Evolutionary conservation across 2,888 invertebrate species (phyloP), one percentile per base, ranked within the genome.

Genomic region (Notodonta dromedarius): DNA sequence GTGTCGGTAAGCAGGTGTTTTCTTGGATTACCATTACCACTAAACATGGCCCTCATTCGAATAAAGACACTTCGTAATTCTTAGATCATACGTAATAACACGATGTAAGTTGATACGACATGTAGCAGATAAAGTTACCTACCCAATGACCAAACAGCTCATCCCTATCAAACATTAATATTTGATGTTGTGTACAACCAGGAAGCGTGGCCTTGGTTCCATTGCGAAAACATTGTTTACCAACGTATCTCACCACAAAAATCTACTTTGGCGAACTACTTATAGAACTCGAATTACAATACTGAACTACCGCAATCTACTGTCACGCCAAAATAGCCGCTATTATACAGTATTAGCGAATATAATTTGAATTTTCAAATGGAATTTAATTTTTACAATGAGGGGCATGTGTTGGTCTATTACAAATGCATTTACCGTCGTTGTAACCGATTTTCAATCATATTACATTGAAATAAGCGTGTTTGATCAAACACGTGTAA

Each of bases 161-260:
- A 50, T 50, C 50, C 50, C 50, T 50, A 50, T 50, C 50, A 50
- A 50, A 46, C 46, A 46, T 46, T 46, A 46, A 46, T 66, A 65
- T 64, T 67, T 63, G 64, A 70, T 76, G 66, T 70, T 61, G 64
- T 57, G 55, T 67, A 58, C 56, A 69, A 66, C 61, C 71, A 71
- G 78, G 77, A 76, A 78, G 63, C 63, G 56, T 61, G 77, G 40
- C 77, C 77, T 78, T 58, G 71, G 54, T 52, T 59, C 65, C 63
- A 70, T 74, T 57, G 74, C 78, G 63, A 74, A 77, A 70, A 74
- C 67, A 52, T 63, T 77, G 67, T 77, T 76, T 77, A 73, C 62
- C 50, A 66, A 65, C 44, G 3, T 13, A 32, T 24, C 11, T 7
- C 13, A 57, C 54, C 3, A 56, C 54, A 8, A 71, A 67, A 64